Evolutionary conservation across 2,888 invertebrate genomes (phyloP).

Genomic region (Aleiodes alternator): DNA sequence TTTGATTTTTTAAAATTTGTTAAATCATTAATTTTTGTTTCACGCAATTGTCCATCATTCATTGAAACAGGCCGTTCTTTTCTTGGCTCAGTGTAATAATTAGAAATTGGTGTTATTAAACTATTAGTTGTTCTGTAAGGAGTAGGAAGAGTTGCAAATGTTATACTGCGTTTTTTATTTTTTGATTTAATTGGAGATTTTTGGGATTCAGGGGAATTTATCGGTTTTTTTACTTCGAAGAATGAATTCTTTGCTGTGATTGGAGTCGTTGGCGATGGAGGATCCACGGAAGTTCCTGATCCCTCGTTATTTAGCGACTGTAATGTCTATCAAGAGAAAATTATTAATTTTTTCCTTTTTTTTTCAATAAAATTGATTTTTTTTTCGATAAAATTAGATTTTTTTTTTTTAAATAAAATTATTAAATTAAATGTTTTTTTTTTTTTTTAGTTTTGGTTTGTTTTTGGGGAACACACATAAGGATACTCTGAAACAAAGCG

Average conservation of each 20-base stretch:
- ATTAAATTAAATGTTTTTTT: too few relatives aligned
- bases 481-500: constrained; percentile 33
- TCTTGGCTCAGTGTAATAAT: constrained; percentile 50
- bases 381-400: too few relatives aligned
- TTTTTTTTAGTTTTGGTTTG: too few relatives aligned
- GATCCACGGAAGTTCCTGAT: constrained; percentile 69
- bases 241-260: constrained; percentile 50
- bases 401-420: neutral
- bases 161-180: constrained; percentile 65
- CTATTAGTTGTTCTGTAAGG: constrained; percentile 53
- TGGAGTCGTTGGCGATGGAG: constrained; percentile 58
- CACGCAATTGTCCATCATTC: too few relatives aligned
- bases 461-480: constrained; percentile 33
- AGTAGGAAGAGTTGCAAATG: constrained; percentile 65
- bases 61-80: constrained; percentile 53
- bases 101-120: constrained; percentile 48
- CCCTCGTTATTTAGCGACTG: constrained; percentile 67
- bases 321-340: constrained; percentile 60
- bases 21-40: neutral
- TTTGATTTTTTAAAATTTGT: constrained; percentile 38
- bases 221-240: constrained; percentile 56
- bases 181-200: constrained; percentile 62
- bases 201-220: constrained; percentile 56
- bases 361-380: neutral
- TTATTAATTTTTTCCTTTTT: too few relatives aligned